A percentile compares a stretch with the other conserved stretches of the same genome.
These are phyloP conservation scores for Phortica variegata DNA, from an alignment of 1,140 invertebrate species.

Conservation along the genomic window DNA sequence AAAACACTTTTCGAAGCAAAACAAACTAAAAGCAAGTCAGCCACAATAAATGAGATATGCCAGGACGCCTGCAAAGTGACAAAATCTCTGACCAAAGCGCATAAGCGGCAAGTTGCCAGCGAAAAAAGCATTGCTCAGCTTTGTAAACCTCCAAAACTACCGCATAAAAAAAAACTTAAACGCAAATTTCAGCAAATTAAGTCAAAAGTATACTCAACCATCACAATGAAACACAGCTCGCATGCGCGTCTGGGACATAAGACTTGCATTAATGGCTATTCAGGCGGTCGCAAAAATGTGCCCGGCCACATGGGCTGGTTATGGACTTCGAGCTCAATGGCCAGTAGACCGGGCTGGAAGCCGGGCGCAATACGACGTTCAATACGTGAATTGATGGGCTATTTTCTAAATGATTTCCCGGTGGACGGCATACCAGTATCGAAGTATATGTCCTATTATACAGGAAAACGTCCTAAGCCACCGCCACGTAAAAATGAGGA, in stretches of 20 bases:
- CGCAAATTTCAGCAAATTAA: conserved; percentile 1
- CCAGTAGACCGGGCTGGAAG: conserved; percentile 31
- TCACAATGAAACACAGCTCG: background rate
- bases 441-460: conserved; percentile 36
- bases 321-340: conserved; percentile 38
- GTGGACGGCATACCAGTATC: conserved; percentile 37
- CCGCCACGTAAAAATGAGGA: background rate
- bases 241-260: conserved; percentile 6
- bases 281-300: conserved; percentile 16
- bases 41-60: conserved; percentile 25
- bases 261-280: conserved; percentile 1
- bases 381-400: conserved; percentile 43
- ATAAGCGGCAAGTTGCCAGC: background rate
- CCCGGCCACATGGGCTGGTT: conserved; percentile 54
- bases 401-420: conserved; percentile 47
- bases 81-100: conserved; percentile 4
- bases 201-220: conserved; percentile 20
- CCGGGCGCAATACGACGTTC: conserved; percentile 46
- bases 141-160: background rate
- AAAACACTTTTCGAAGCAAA: conserved; percentile 23
- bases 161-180: background rate
- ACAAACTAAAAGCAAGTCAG: background rate
- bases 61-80: conserved; percentile 21
- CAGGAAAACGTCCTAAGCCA: background rate
- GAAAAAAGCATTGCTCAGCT: background rate